These are phyloP conservation scores for Megalurothrips usitatus DNA, from an alignment of 2,888 invertebrate species.

Conservation along the genomic window DNA sequence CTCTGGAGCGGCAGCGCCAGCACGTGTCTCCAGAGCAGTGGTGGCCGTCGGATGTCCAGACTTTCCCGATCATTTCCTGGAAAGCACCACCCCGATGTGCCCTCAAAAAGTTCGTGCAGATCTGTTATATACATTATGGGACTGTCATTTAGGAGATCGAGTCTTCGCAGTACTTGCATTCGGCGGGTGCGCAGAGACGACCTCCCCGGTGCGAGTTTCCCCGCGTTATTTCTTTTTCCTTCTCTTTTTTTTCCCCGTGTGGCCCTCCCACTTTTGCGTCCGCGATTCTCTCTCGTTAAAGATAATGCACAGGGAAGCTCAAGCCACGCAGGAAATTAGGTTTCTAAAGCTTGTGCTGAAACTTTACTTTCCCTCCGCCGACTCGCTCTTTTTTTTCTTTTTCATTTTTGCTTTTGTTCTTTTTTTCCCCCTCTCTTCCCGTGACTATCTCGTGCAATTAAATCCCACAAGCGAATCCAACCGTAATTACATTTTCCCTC, in stretches of 20 bases:
- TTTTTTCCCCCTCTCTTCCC: conserved; percentile 1
- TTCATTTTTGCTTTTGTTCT: not conserved
- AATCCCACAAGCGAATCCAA: conserved; percentile 6
- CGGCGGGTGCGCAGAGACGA: too few relatives aligned
- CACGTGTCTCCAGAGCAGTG: too few relatives aligned
- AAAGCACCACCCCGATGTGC: too few relatives aligned
- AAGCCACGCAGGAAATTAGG: conserved; percentile 24
- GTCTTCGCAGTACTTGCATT: too few relatives aligned
- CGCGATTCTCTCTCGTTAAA: conserved; percentile 16
- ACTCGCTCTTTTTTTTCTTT: not conserved
- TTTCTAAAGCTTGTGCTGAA: conserved; percentile 14
- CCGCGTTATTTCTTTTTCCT: not conserved
- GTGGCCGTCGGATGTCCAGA: too few relatives aligned
- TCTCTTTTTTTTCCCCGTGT: not conserved
- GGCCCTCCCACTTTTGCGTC: not conserved
- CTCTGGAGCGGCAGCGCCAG: too few relatives aligned
- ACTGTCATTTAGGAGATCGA: too few relatives aligned
- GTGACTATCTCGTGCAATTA: conserved; percentile 15
- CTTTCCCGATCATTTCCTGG: too few relatives aligned
- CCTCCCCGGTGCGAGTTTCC: too few relatives aligned
- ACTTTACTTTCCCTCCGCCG: not conserved
- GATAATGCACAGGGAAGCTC: conserved; percentile 2
- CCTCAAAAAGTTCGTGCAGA: too few relatives aligned
- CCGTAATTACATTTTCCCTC: not conserved
- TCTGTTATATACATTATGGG: too few relatives aligned